Evolutionary conservation across 2,113 vertebrate species (phyloP).

Genomic region (Pionites leucogaster): DNA sequence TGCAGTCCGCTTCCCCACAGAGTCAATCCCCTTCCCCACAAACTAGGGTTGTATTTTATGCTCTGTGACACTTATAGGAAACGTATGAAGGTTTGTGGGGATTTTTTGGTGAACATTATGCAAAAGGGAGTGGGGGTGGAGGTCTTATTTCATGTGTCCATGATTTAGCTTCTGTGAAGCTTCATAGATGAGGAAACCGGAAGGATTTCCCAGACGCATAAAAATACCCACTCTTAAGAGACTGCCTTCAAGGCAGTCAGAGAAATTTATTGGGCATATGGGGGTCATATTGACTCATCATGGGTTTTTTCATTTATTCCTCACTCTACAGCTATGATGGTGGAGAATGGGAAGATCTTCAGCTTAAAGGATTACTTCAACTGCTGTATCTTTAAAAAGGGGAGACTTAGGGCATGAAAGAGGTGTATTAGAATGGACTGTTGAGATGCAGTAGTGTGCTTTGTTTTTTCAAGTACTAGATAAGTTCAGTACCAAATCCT

Average conservation of each 20-base stretch:
- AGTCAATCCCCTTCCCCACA: background rate
- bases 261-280: background rate
- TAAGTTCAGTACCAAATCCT: background rate
- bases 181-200: background rate
- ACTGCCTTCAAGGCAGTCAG: background rate
- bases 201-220: background rate
- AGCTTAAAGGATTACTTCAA: background rate
- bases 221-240: background rate
- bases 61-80: background rate
- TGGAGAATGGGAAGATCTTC: background rate
- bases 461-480: background rate
- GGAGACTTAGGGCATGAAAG: background rate
- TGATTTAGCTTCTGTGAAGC: background rate
- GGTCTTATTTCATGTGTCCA: background rate
- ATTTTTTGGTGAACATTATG: background rate
- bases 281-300: background rate
- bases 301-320: background rate
- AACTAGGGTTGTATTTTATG: background rate
- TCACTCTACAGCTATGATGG: background rate
- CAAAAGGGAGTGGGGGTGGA: background rate
- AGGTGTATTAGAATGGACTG: background rate
- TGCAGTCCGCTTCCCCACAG: background rate
- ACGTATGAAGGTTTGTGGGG: rapidly evolving
- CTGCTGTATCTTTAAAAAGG: background rate
- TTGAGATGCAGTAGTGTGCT: background rate